Base-by-base conservation (phyloP, 1,140 invertebrate species). In the Archivesica marissinica region DNA sequence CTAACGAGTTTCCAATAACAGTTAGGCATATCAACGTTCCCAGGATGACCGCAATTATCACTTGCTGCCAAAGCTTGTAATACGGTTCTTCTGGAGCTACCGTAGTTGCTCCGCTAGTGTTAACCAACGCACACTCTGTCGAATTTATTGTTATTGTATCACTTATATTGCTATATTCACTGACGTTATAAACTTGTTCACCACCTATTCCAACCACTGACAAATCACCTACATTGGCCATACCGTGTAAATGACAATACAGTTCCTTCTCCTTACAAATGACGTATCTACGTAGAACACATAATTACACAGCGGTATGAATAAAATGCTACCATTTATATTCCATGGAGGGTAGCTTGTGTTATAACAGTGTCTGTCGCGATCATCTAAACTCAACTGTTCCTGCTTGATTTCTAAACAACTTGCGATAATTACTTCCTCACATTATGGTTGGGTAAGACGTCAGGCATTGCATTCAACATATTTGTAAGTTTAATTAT, bases 1-100 rank as follows among this genome's bases (percentile, higher is more conserved):
- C 95, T 50, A 95, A 90, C 2, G 90, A 88, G 88, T 95, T 95
- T 13, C 95, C 95, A 72, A 93, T 75, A 61, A 93, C 84, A 11
- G 92, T 95, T 64, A 90, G 90, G 2, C 94, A 41, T 56, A 94
- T 94, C 61, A 95, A 83, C 28, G 91, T n/a, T 0, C 88, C 85
- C 1, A 95, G 81, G 13, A 94, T 74, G 20, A 94, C 68, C 11
- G 89, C 85, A 38, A 93, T 90, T 7, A 93, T 9, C 0, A 90
- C 86, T 47, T 90, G 87, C 41, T 88, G 81, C 90, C 91, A 92
- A 50, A 88, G n/a, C 33, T 78, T 72, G 72, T 91, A 90, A 25
- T 68, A 56, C 0, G 87, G 75, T 41, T 76, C 82, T 3, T 85
- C 78, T 15, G 64, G 30, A 23, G 15, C 76, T 3, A 54, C 79